phyloP scores from a whole-genome alignment of 2,113 vertebrate genomes.

The zebrafish (Danio rerio) region DNA sequence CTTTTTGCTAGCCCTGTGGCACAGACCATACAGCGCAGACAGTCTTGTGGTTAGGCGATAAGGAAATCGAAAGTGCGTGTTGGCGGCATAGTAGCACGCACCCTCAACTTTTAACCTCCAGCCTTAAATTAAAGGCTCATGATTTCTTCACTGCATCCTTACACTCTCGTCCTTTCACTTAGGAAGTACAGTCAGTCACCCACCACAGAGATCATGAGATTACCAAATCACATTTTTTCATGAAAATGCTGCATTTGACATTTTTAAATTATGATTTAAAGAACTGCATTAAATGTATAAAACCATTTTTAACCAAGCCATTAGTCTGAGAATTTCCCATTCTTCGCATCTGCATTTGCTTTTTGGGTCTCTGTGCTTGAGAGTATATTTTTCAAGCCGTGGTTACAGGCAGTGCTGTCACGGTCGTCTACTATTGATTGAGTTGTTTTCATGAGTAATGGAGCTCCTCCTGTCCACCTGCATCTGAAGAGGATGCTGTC shows the following conservation, averaged over 20 bases:
- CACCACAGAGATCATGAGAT: neutral
- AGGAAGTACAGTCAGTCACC: neutral
- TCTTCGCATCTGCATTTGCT: neutral
- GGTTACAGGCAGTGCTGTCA: neutral
- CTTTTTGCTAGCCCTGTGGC: conserved; percentile 1
- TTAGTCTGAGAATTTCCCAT: neutral
- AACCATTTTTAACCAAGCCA: too few species aligned
- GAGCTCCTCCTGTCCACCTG: neutral
- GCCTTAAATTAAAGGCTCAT: neutral
- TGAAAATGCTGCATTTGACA: neutral
- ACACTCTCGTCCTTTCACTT: too few species aligned
- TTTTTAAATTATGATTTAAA: neutral
- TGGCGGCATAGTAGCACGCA: conserved; percentile 14
- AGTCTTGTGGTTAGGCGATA: conserved; percentile 34
- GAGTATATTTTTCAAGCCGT: neutral
- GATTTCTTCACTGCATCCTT: too few species aligned
- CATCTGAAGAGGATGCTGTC: neutral
- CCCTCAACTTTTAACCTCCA: conserved; percentile 50
- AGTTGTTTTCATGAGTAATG: neutral
- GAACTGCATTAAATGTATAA: neutral
- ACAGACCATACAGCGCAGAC: conserved; percentile 19
- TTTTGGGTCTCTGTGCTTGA: neutral
- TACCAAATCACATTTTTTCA: neutral
- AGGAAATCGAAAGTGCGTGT: conserved; percentile 53
- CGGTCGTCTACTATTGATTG: neutral